Evolutionary conservation across 2,797 vertebrate genomes (phyloP), one percentile per base, ranked within the genome.

Genomic region (Lutjanus argentimaculatus): DNA sequence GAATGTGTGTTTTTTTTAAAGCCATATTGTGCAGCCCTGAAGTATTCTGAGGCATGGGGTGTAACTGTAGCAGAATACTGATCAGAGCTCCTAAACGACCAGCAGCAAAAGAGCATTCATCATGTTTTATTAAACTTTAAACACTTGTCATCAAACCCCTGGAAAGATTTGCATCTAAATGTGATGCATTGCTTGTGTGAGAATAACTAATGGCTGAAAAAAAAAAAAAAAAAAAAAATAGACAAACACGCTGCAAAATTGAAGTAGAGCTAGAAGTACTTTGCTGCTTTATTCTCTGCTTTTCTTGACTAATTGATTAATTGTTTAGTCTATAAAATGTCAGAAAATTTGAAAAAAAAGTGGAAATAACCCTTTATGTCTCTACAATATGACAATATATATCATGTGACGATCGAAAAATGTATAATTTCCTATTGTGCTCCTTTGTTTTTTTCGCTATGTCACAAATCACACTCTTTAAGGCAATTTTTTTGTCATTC

Each of bases 11-110:
- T n/a, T n/a, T n/a, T n/a, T n/a, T n/a, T n/a, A n/a, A n/a, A n/a
- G n/a, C n/a, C n/a, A 30, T 30, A 30, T 30, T 30, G 25, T 30
- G 25, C 25, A 30, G 25, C 25, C 25, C 25, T 30, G 4, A 30
- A n/a, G n/a, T 43, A 30, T 58, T 75, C 19, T 72, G 63, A 80
- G 75, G 82, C 72, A 80, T 58, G 3, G 19, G 4, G 13, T 48
- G 62, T 40, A 81, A 45, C 67, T 52, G 21, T 6, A 56, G 42
- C 42, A 78, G 62, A 84, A 83, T 82, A 72, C 53, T 10, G 46
- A 87, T 64, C 21, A 63, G 13, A 30, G 16, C 6, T 67, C 21
- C 1, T 17, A 9, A n/a, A 61, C 7, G 48, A 55, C 51, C 10
- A 12, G 30, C 1, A 1, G 25, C 59, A 74, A 19, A 73, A 16